Percentiles rank a stretch among this genome's conserved stretches.
phyloP scores from a whole-genome alignment of 2,797 vertebrate species.

The Peromyscus attwateri region DNA sequence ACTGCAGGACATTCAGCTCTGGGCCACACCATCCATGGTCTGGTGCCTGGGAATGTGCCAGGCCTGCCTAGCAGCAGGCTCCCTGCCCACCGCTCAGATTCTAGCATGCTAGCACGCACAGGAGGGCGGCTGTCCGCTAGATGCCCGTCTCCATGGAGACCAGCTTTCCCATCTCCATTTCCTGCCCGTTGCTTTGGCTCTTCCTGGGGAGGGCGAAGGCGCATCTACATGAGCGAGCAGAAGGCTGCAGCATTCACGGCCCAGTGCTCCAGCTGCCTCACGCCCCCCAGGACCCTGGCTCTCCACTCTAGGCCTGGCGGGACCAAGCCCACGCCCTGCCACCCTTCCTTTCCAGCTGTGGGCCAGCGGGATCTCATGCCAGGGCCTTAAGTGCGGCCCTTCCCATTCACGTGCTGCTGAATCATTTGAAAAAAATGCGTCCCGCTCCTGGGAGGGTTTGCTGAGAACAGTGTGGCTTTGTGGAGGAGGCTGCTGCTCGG shows the following conservation, averaged over 20 bases:
- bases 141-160: constrained; percentile 77
- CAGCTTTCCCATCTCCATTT: constrained; percentile 60
- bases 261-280: not conserved
- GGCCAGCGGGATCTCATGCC: constrained; percentile 15
- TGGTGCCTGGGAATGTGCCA: constrained; percentile 1
- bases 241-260: fast-evolving
- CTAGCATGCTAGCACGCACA: not conserved
- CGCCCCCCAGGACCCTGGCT: not conserved
- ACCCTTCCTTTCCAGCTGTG: not conserved
- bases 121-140: constrained; percentile 54
- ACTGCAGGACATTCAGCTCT: not conserved
- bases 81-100: not conserved
- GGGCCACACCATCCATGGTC: not conserved
- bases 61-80: not conserved
- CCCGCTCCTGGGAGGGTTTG: constrained; percentile 86
- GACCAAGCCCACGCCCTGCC: not conserved
- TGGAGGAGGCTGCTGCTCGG: constrained; percentile 86
- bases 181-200: constrained; percentile 44
- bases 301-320: not conserved
- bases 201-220: not conserved
- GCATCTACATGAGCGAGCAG: not conserved
- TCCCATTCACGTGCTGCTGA: constrained; percentile 91
- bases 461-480: constrained; percentile 90
- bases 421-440: constrained; percentile 90
- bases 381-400: constrained; percentile 82